A percentile compares a stretch with the other conserved stretches of the same genome.
These are phyloP conservation scores for Lepus europaeus DNA, from an alignment of 2,113 vertebrate species.

Conservation along the genomic window DNA sequence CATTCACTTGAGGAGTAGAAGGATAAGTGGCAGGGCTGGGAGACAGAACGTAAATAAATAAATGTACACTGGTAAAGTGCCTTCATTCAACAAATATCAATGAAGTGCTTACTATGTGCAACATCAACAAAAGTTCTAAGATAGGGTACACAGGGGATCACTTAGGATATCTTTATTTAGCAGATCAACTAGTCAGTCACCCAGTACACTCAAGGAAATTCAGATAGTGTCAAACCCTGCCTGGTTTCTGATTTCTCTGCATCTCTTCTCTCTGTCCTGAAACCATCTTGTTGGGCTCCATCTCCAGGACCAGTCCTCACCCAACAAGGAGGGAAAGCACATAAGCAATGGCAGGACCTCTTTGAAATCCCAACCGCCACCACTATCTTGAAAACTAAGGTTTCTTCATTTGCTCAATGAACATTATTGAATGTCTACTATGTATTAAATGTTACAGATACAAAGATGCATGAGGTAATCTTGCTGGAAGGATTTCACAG, in stretches of 20 bases:
- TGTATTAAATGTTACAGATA: background rate
- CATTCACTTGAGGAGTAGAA: background rate
- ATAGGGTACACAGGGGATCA: background rate
- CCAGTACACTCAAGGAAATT: conserved; percentile 11
- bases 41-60: background rate
- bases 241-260: background rate
- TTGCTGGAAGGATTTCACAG: background rate
- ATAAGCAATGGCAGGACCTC: background rate
- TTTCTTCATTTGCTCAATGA: conserved; percentile 1
- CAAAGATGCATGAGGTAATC: background rate
- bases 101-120: background rate
- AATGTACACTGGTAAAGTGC: background rate
- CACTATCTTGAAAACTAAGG: background rate
- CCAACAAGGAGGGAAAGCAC: background rate
- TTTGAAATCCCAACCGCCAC: background rate
- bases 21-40: background rate
- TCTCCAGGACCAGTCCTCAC: background rate
- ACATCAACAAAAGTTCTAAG: background rate
- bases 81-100: background rate
- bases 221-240: background rate
- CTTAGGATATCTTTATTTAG: conserved; percentile 26
- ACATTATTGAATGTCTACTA: background rate
- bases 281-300: background rate
- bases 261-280: background rate
- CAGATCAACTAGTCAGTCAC: background rate